Base-by-base conservation (phyloP, 2,888 invertebrate genomes). In the Ophioninae sp. region DNA sequence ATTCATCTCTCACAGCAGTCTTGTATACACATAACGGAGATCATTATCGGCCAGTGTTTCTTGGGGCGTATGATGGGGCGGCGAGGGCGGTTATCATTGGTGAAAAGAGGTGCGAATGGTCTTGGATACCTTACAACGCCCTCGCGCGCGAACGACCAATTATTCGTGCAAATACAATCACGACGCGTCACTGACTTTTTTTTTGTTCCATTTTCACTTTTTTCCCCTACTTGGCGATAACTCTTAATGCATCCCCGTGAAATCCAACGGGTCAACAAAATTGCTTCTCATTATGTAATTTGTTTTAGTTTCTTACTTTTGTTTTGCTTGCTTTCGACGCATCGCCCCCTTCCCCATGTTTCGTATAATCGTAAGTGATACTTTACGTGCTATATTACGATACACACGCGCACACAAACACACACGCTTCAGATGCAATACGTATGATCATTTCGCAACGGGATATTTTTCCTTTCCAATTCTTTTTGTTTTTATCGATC, bases 1-100 rank as follows among this genome's bases (percentile, higher is more conserved):
- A 88, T 88, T 86, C 88, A 89, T 86, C 88, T 85, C 86, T 89
- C 88, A 88, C 88, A 89, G 88, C 89, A 89, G 89, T 89, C 89
- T 89, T 89, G 87, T 87, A 86, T 88, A 88, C 83, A 86, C 85
- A 87, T 82, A 85, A 83, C 79, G 82, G 85, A 85, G 83, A 82
- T 85, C 82, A 85, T 85, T 65, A 85, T 80, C 81, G 85, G 83
- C 85, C 78, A 72, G 77, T 81, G 62, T 82, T 73, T 8, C 21
- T 70, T 57, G 44, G 81, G 57, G 50, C 70, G 64, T 64, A 68
- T 39, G 50, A 21, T 10, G 59, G 67, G 59, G 23, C 23, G 17
- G 8, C 41, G 23, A 57, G 23, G 65, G 30, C 30, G 30, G 30
- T 50, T 13, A 44, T 67, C 21, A 10, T 7, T 21, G 44, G 23